These are phyloP conservation scores for Cydia splendana DNA, from an alignment of 1,140 invertebrate genomes.

Conservation along the genomic window DNA sequence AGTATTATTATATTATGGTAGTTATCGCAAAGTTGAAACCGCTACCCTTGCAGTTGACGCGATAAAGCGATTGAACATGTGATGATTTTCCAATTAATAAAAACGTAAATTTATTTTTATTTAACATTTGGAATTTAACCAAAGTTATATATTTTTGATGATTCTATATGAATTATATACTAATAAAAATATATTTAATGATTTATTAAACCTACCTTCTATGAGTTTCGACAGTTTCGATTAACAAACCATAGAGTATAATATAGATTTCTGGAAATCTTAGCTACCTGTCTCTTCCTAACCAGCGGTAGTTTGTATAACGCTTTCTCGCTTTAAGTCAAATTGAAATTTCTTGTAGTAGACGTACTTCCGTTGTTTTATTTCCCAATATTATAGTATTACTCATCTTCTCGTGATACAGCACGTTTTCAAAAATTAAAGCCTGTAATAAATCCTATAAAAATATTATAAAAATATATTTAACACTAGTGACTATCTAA, in stretches of 20 bases:
- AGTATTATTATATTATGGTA: neutral
- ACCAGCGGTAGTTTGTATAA: neutral
- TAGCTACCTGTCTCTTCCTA: neutral
- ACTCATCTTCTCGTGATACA: slow-evolving; percentile 47
- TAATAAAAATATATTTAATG: neutral
- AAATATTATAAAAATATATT: slow-evolving; percentile 55
- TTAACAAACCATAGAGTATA: slow-evolving; percentile 8
- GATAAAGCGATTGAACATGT: neutral
- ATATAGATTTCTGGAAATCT: slow-evolving; percentile 19
- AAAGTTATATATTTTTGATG: neutral
- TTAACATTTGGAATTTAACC: neutral
- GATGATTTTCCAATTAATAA: neutral
- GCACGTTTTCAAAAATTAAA: slow-evolving; percentile 42
- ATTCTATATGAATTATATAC: neutral
- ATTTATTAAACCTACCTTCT: slow-evolving; percentile 1
- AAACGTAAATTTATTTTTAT: neutral
- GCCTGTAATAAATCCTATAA: slow-evolving; percentile 53
- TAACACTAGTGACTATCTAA: slow-evolving; percentile 34
- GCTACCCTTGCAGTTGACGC: neutral
- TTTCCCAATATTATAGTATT: slow-evolving; percentile 64
- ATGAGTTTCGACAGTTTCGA: neutral
- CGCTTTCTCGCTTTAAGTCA: slow-evolving; percentile 15
- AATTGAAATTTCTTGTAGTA: slow-evolving; percentile 34
- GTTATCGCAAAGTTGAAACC: neutral
- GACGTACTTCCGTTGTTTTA: slow-evolving; percentile 69